Evolutionary conservation across 2,113 vertebrate species (phyloP), one percentile per base, ranked within the genome.

Genomic region (Hiodon alosoides): DNA sequence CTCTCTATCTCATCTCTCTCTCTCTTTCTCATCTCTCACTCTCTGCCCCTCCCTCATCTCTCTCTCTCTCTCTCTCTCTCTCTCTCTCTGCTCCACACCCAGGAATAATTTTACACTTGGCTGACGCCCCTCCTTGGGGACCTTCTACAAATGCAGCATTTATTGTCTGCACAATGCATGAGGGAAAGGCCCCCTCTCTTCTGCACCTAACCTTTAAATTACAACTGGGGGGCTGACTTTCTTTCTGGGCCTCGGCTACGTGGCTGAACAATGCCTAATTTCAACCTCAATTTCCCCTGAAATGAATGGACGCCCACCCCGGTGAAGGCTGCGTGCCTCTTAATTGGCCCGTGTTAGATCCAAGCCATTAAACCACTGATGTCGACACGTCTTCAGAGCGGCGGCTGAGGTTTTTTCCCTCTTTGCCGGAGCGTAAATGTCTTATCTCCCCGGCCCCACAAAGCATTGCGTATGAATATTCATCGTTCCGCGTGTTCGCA

Each of bases 321-420:
- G 17, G 82, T 75, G 80, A 88, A 89, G 79, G 75, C 77, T 77
- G 83, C 83, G 67, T 83, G 76, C 79, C 84, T 87, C 88, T 92
- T 90, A 90, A 91, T 84, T 92, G 88, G 88, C 76, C 78, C 76
- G 74, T 82, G 81, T 90, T 91, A 91, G 88, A 91, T 83, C 85
- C 81, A 89, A 85, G 78, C 90, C 88, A 89, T 93, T 92, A 91
- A 90, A 88, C 83, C 82, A 88, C 79, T 88, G 86, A 87, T 92
- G 86, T 87, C 80, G 86, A 87, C 85, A 87, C 78, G 82, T 85
- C 83, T 69, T 65, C 77, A 53, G 52, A 65, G 76, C 79, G 46
- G 83, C 83, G 79, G 86, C 69, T 81, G 81, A 70, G 71, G 61
- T 74, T 47, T 73, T 17, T 52, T 47, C 67, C 67, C 71, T 72